Evolutionary conservation across 35 echinoderm and acorn worm species (phyloP).

Genomic region (Acanthaster planci): DNA sequence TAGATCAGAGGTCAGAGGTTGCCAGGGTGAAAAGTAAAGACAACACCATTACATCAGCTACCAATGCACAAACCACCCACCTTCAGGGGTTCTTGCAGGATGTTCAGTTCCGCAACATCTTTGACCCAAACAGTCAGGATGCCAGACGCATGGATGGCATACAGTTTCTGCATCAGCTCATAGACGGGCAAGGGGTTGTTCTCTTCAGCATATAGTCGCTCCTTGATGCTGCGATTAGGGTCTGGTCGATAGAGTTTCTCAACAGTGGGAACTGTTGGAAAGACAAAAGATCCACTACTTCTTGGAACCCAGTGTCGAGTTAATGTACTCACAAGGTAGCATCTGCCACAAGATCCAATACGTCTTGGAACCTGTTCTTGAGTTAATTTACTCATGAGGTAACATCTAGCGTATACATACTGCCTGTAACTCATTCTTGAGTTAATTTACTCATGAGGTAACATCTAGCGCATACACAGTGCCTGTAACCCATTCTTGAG

Average conservation of each 20-base stretch:
- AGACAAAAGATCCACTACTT: background rate
- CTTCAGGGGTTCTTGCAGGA: conserved; percentile 43
- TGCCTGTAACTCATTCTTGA: too few relatives aligned
- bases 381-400: too few relatives aligned
- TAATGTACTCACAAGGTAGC: too few relatives aligned
- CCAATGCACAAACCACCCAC: background rate
- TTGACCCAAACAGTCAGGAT: conserved; percentile 41
- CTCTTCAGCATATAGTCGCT: conserved; percentile 32
- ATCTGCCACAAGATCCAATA: too few relatives aligned
- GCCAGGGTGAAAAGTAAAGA: background rate
- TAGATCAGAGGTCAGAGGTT: background rate
- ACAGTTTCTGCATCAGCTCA: conserved; percentile 47
- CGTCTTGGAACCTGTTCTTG: too few relatives aligned
- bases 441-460: too few relatives aligned
- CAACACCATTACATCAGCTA: background rate
- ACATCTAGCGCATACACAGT: too few relatives aligned
- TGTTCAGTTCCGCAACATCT: conserved; percentile 31
- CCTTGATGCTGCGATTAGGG: conserved; percentile 35
- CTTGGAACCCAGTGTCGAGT: too few relatives aligned
- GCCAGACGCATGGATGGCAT: conserved; percentile 45
- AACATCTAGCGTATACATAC: too few relatives aligned
- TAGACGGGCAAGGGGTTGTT: conserved; percentile 50
- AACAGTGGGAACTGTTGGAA: conserved; percentile 18
- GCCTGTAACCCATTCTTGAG: too few relatives aligned
- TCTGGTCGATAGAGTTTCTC: conserved; percentile 41